These are phyloP conservation scores for Chrysopa pallens DNA, from an alignment of 1,140 invertebrate genomes.

Conservation along the genomic window DNA sequence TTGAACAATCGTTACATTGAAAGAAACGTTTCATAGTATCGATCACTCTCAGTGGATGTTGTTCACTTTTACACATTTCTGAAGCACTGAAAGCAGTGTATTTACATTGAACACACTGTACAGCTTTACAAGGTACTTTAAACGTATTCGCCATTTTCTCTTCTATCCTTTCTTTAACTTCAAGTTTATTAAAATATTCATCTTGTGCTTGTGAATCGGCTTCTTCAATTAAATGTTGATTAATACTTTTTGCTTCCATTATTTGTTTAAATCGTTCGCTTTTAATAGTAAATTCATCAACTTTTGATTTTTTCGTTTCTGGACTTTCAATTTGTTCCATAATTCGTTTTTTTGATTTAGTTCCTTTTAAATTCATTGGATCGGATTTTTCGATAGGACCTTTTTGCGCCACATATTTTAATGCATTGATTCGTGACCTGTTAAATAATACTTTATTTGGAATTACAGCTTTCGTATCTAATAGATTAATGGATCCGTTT, in stretches of 20 bases:
- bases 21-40: constrained; percentile 79
- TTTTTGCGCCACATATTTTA: constrained; percentile 41
- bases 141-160: constrained; percentile 78
- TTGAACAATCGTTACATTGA: constrained; percentile 70
- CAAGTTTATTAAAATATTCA: constrained; percentile 74
- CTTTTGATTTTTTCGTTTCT: constrained; percentile 27
- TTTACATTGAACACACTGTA: constrained; percentile 72
- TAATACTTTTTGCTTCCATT: constrained; percentile 58
- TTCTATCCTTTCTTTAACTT: constrained; percentile 80
- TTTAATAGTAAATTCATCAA: constrained; percentile 25
- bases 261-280: constrained; percentile 59
- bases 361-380: constrained; percentile 44
- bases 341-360: constrained; percentile 30
- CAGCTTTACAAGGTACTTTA: constrained; percentile 72
- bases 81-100: constrained; percentile 73
- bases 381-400: constrained; percentile 44
- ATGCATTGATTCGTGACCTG: constrained; percentile 39
- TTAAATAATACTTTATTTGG: constrained; percentile 8
- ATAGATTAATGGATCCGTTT: constrained; percentile 37
- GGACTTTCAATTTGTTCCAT: constrained; percentile 22
- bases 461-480: constrained; percentile 27
- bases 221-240: constrained; percentile 53
- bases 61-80: constrained; percentile 64
- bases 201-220: constrained; percentile 58
- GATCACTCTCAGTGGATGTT: constrained; percentile 57